Conservation (phyloP, 1,140 invertebrate genomes). For the Ectropis grisescens region DNA sequence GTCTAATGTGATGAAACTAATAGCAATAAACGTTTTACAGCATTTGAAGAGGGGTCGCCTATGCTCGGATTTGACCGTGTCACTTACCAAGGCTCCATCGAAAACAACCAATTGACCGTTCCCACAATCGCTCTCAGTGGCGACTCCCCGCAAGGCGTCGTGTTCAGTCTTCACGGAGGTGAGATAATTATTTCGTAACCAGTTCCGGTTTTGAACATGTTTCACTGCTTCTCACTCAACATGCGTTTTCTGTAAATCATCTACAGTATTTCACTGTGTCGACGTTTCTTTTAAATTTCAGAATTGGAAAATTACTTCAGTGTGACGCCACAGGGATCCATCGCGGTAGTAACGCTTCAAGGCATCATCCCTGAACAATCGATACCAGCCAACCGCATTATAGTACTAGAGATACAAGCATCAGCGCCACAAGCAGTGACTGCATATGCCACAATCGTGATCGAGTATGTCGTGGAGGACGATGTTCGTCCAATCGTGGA, state of each 20-base stretch:
- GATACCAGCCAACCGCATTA: constrained; percentile 10
- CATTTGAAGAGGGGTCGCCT: constrained; percentile 2
- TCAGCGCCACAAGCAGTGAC: constrained; percentile 10
- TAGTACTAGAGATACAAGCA: constrained; percentile 16
- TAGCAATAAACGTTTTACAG: no score
- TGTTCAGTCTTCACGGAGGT: constrained; percentile 21
- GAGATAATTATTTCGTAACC: not conserved
- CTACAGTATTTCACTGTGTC: no score
- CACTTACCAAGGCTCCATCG: constrained; percentile 19
- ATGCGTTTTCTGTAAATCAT: no score
- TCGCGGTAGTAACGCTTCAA: constrained; percentile 6
- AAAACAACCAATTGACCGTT: constrained; percentile 8
- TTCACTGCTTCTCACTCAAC: not conserved
- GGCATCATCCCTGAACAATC: constrained; percentile 9
- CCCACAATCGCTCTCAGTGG: constrained; percentile 14
- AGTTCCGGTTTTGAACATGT: not conserved
- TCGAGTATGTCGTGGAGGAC: constrained; percentile 6
- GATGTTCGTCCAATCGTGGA: constrained; percentile 2
- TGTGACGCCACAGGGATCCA: constrained; percentile 2
- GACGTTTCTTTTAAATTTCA: no score
- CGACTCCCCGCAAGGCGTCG: constrained; percentile 13
- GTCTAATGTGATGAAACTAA: constrained; percentile 22
- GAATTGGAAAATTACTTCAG: constrained; percentile 11
- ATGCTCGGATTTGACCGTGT: constrained; percentile 10
- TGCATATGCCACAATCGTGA: constrained; percentile 16